Evolutionary conservation across 2,888 invertebrate genomes (phyloP).

Genomic region (Plusia festucae): DNA sequence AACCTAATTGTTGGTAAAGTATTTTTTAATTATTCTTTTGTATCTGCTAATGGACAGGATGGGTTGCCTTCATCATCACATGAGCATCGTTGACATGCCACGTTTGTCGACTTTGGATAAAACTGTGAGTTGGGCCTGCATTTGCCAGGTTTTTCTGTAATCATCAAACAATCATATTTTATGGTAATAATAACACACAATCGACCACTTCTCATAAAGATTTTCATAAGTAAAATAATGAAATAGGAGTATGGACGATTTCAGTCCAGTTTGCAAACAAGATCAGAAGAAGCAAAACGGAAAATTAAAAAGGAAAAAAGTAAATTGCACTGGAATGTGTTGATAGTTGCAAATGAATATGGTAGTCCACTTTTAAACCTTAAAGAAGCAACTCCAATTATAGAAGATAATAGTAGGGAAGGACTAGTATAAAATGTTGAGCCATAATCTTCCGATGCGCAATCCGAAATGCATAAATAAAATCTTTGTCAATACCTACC

Average conservation of each 20-base stretch:
- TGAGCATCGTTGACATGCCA: constrained; percentile 22
- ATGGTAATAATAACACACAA: background rate
- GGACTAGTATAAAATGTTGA: too few relatives aligned
- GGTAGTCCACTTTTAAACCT: too few relatives aligned
- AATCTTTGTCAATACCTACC: too few relatives aligned
- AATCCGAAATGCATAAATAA: too few relatives aligned
- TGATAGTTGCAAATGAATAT: background rate
- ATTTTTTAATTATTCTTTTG: constrained; percentile 7
- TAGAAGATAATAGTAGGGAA: too few relatives aligned
- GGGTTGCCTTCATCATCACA: constrained; percentile 43
- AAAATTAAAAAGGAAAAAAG: background rate
- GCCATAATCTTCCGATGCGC: too few relatives aligned
- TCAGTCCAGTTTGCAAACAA: background rate
- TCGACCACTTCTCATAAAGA: background rate
- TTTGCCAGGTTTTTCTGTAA: constrained; percentile 36
- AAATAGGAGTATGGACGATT: too few relatives aligned
- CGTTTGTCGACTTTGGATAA: constrained; percentile 21
- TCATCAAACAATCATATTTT: background rate
- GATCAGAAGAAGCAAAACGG: background rate
- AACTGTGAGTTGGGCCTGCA: constrained; percentile 47
- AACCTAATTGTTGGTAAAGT: background rate
- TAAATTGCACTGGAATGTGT: background rate
- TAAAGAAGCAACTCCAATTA: too few relatives aligned
- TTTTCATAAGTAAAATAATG: background rate
- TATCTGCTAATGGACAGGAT: constrained; percentile 18